Evolutionary conservation across 2,888 invertebrate species (phyloP), one percentile per base, ranked within the genome.

Genomic region (Lobophora halterata): DNA sequence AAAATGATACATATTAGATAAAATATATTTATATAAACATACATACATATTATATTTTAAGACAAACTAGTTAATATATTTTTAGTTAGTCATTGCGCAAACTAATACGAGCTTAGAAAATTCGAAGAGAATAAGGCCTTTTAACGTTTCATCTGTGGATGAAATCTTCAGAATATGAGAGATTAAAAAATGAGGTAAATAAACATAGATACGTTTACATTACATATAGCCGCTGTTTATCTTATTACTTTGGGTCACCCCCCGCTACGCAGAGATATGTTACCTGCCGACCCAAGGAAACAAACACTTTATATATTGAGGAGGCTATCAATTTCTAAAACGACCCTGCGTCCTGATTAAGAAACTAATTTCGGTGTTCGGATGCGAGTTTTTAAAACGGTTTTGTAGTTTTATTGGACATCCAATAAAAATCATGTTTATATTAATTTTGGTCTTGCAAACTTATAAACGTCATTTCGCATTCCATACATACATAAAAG

Each of bases 241-340:
- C 68, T 58, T 67, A 66, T 62, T 52, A 55, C 47, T 61, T 64
- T 58, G 66, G 56, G 77, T 69, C 75, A 73, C 81, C 81, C 75
- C 86, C 85, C 71, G 85, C 74, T 61, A 82, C 58, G 55, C 46
- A 46, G 71, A 76, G 65, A 78, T 74, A 80, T 77, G 76, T 79
- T 79, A 78, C 80, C 85, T 79, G 79, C 74, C 63, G 64, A 55
- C 59, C 66, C 61, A 66, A 71, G 73, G 80, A 77, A 82, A 80
- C 79, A 79, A 76, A 80, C 74, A 78, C 75, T 67, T n/a, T 73
- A 74, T 59, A 60, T 68, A 76, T 75, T 70, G 73, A 79, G 66
- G 71, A 70, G 57, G 73, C 68, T 58, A 79, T 83, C 80, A 78
- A 81, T 80, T 72, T 73, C 49, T 56, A 49, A 79, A 78, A 80